phyloP scores from a whole-genome alignment of 2,888 invertebrate genomes.

The Andrena marginata region DNA sequence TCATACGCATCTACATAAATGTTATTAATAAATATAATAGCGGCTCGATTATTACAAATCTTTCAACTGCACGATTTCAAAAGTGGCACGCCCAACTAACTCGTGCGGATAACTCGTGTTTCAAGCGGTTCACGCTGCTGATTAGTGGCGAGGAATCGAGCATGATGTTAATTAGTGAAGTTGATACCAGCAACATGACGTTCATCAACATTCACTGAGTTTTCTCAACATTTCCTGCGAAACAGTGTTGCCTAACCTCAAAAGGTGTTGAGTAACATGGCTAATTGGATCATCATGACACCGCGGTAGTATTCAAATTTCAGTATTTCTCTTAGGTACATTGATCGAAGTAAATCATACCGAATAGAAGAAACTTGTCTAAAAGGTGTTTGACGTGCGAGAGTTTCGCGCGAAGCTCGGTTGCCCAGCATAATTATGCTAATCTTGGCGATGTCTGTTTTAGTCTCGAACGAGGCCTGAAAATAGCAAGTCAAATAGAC shows the following conservation, averaged over 20 bases:
- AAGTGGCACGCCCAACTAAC: background rate
- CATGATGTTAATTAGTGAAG: background rate
- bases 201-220: background rate
- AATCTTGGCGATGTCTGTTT: slow-evolving; percentile 1
- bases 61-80: background rate
- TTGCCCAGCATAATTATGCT: background rate
- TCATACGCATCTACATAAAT: background rate
- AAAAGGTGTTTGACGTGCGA: background rate
- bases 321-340: background rate
- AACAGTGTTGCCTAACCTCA: slow-evolving; percentile 27
- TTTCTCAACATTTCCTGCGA: background rate
- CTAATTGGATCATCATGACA: slow-evolving; percentile 49
- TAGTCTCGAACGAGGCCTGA: slow-evolving; percentile 77
- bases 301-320: slow-evolving; percentile 51
- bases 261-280: slow-evolving; percentile 36
- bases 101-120: background rate
- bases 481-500: slow-evolving; percentile 75
- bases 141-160: background rate
- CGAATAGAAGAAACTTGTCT: background rate
- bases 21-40: background rate
- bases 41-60: background rate
- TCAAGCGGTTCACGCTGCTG: background rate
- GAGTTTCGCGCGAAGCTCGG: background rate
- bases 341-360: background rate
- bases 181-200: background rate